Evolutionary conservation across 2,888 invertebrate species (phyloP).

Genomic region (Lasioglossum figueresi): DNA sequence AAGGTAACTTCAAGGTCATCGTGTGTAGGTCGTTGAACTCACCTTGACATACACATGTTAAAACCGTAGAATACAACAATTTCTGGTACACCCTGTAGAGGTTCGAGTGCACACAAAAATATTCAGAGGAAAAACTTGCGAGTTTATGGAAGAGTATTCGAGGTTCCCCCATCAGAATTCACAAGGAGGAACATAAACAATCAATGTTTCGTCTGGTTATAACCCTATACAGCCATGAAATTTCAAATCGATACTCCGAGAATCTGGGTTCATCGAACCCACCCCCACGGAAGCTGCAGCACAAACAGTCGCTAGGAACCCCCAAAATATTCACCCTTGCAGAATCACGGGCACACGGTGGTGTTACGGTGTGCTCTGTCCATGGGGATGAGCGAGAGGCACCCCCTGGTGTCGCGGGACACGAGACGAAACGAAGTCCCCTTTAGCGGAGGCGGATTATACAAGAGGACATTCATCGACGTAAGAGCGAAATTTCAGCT

Average conservation of each 20-base stretch:
- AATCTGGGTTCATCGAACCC: conserved; percentile 24
- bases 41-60: too few relatives aligned
- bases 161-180: background rate
- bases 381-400: conserved; percentile 17
- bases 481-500: conserved; percentile 31
- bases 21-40: too few relatives aligned
- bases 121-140: background rate
- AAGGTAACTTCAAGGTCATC: too few relatives aligned
- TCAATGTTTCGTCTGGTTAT: background rate
- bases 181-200: background rate
- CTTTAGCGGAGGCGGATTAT: conserved; percentile 33
- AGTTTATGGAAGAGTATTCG: background rate
- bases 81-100: too few relatives aligned
- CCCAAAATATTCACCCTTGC: conserved; percentile 57
- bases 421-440: conserved; percentile 43
- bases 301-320: conserved; percentile 36
- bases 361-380: background rate
- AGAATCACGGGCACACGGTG: conserved; percentile 37
- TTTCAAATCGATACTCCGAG: conserved; percentile 56
- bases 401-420: conserved; percentile 17
- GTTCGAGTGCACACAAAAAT: background rate
- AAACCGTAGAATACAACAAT: too few relatives aligned
- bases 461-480: conserved; percentile 40
- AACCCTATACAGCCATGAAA: conserved; percentile 46
- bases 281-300: conserved; percentile 7